These are phyloP conservation scores for Plodia interpunctella DNA, from an alignment of 1,140 invertebrate species.

Conservation along the genomic window DNA sequence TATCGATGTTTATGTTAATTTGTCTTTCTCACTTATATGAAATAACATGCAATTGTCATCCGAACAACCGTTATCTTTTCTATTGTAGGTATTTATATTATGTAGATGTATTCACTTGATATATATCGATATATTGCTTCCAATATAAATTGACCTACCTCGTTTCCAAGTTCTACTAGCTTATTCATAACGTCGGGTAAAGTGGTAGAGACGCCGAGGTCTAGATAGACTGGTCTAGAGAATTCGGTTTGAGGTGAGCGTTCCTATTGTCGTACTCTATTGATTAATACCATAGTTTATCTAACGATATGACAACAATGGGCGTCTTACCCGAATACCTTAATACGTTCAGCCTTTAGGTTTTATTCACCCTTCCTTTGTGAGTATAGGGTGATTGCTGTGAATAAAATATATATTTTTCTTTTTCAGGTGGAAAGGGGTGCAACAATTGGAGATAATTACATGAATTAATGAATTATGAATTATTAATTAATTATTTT, in stretches of 20 bases:
- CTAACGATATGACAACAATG: conserved; percentile 74
- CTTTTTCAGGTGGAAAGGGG: conserved; percentile 20
- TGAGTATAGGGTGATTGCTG: conserved; percentile 45
- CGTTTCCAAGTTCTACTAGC: background rate
- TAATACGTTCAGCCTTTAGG: conserved; percentile 64
- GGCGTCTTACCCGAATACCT: conserved; percentile 65
- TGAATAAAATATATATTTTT: conserved; percentile 23
- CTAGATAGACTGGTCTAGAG: conserved; percentile 31
- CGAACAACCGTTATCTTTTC: conserved; percentile 55
- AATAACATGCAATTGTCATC: conserved; percentile 33
- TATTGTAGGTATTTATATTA: conserved; percentile 41
- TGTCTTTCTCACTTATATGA: conserved; percentile 25
- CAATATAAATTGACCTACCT: conserved; percentile 33
- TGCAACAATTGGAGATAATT: background rate
- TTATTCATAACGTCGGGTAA: conserved; percentile 1
- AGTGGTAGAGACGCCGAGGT: conserved; percentile 23
- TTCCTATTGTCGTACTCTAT: conserved; percentile 60
- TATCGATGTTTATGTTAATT: conserved; percentile 26
- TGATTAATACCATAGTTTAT: conserved; percentile 74
- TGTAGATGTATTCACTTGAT: conserved; percentile 57
- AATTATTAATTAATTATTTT: too few species aligned
- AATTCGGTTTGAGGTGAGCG: conserved; percentile 58
- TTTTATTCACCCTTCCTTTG: conserved; percentile 58
- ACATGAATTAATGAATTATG: conserved; percentile 1
- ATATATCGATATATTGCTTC: conserved; percentile 31